Percentiles rank a stretch among this genome's conserved stretches.
Evolutionary conservation across 1,140 invertebrate genomes (phyloP).

Genomic region (Brachionus sp.): DNA sequence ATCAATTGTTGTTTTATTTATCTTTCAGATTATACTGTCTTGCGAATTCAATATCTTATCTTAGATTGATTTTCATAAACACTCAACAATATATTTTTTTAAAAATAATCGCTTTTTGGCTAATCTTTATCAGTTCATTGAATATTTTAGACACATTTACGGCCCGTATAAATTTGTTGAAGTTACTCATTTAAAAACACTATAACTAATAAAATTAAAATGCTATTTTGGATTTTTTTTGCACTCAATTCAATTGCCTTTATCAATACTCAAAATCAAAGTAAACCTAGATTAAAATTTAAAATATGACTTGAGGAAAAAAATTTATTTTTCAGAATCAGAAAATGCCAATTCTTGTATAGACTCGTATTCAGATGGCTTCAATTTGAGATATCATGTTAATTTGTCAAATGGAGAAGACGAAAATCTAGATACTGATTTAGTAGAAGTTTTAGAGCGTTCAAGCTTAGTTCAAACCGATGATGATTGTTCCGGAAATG

Average conservation of each 20-base stretch:
- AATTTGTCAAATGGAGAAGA: slow-evolving; percentile 15
- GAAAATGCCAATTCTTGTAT: slow-evolving; percentile 42
- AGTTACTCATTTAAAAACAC: background rate
- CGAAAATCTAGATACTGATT: background rate
- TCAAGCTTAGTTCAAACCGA: background rate
- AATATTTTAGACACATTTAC: background rate
- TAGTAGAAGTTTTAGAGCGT: slow-evolving; percentile 32
- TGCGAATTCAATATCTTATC: background rate
- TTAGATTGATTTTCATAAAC: background rate
- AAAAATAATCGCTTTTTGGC: background rate
- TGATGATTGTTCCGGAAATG: background rate
- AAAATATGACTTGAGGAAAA: no score
- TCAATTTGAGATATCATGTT: background rate
- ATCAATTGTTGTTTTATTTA: background rate
- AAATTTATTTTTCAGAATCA: slow-evolving; percentile 3
- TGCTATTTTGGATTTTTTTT: background rate
- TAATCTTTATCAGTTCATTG: slow-evolving; percentile 14
- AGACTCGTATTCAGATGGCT: slow-evolving; percentile 29
- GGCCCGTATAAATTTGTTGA: background rate
- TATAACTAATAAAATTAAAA: background rate
- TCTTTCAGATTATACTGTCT: background rate
- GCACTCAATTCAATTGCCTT: background rate
- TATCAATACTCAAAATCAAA: background rate
- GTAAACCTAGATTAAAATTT: background rate
- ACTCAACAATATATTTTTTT: background rate